Evolutionary conservation across 2,113 vertebrate genomes (phyloP), one percentile per base, ranked within the genome.

Genomic region (Erythrolamprus reginae): DNA sequence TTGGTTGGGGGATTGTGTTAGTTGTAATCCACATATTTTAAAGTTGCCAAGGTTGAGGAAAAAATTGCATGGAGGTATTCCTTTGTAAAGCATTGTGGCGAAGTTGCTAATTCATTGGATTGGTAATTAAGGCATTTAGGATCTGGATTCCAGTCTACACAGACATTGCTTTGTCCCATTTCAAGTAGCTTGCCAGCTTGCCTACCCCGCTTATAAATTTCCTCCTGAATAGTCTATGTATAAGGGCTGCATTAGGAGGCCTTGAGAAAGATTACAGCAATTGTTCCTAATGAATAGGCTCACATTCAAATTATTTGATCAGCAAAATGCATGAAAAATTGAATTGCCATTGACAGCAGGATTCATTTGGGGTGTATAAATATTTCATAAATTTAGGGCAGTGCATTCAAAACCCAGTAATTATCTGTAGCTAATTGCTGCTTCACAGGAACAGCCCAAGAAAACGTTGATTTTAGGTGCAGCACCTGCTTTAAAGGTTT

Each of bases 381-480:
- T 85, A 89, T 52, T 94, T 89, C 87, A 55, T 8, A 33, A 84
- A 93, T 94, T 93, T 56, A 89, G 56, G 89, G 94, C 24, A 92
- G 92, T 42, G 47, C 33, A 70, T 92, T 93, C 92, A 91, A 92
- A 86, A 92, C 88, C 86, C 91, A 88, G 82, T 89, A 92, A 93
- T 91, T 89, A 91, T 58, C 86, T 92, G 55, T 93, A 92, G 95
- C 87, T 91, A 94, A 93, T 87, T 70, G 93, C 65, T 52, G 84
- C 82, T 52, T 65, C 3, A 38, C 87, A 91, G 89, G 82, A 93
- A 92, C 42, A 93, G 83, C 45, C 91, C n/a, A 92, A 92, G 89
- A 53, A 89, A 94, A 83, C 94, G 95, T 92, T 94, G 94, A 95
- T 93, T 77, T 56, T 91, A 38, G 51, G 92, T 87, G 53, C 92